Base-by-base conservation (phyloP, 2,113 vertebrate species). In the Saiga tatarica region DNA sequence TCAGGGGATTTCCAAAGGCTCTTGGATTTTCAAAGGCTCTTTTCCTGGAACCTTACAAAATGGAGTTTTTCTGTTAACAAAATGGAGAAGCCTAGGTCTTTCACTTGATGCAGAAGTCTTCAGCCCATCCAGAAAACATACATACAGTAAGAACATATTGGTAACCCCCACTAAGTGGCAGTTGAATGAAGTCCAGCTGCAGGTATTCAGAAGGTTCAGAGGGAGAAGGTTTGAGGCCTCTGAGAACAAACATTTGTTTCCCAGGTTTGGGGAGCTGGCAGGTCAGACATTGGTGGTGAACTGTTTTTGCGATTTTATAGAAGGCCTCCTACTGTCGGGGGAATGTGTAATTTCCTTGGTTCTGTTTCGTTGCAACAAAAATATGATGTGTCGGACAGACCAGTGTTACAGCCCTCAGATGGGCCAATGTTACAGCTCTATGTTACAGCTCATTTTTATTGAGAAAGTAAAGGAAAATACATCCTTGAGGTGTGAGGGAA, bases 321-420 rank as follows among this genome's bases (percentile, higher is more conserved):
- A 83, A 83, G 81, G 13, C 52, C 81, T 76, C 36, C 6, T 42
- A 42, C 67, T 39, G n/a, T 71, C 0, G 0, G 10, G 19, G 67
- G n/a, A 39, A 10, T 39, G 19, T 71, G 67, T 71, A 6, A 39
- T 71, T 71, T 39, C 67, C 67, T 39, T 74, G 21, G 10, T 74
- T 39, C 67, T 23, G n/a, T 74, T 19, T 23, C 5, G 0, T 71
- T 0, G 2, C n/a, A 74, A 25, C 67, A 74, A 25, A 39, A 74
- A 74, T 74, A 39, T 25, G 67, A 74, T 6, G 21, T 21, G 67
- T 5, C 0, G 5, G 67, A 12, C 5, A 21, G 2, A 39, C n/a
- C n/a, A 71, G 64, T 2, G 2, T 67, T 36, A 67, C 8, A 67
- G 17, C 33, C 8, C 33, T 67, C 1, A 2, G n/a, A 12, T 0